Evolutionary conservation across 2,113 vertebrate genomes (phyloP).

Genomic region (Dicerorhinus sumatrensis): DNA sequence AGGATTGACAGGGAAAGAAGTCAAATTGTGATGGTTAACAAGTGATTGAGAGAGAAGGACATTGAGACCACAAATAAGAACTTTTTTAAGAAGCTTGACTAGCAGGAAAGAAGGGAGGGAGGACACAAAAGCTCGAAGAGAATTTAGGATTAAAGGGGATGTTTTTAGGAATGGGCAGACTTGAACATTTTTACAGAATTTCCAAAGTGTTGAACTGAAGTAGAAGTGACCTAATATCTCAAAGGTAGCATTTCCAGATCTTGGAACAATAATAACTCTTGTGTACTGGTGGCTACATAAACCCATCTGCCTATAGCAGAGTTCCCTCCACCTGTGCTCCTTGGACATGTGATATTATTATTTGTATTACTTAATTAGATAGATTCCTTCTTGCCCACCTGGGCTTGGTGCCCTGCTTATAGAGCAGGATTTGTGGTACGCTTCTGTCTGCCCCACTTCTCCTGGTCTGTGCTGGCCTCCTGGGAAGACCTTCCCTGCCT

Average conservation of each 20-base stretch:
- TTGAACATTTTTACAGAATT: conserved; percentile 38
- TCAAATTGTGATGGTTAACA: neutral
- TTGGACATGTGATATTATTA: neutral
- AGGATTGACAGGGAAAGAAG: neutral
- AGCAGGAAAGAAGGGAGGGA: neutral
- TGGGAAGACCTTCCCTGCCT: neutral
- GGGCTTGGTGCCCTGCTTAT: neutral
- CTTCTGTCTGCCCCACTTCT: neutral
- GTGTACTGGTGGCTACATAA: neutral
- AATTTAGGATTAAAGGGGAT: conserved; percentile 1
- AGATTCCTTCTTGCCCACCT: neutral
- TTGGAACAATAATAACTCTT: neutral
- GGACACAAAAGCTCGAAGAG: neutral
- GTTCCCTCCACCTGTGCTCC: neutral
- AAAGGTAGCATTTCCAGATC: neutral
- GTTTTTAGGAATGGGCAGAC: neutral
- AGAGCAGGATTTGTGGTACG: neutral
- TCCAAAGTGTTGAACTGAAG: neutral
- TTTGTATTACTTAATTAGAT: neutral
- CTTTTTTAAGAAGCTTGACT: conserved; percentile 35
- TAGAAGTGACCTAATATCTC: neutral
- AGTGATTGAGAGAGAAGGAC: neutral
- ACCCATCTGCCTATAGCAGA: neutral
- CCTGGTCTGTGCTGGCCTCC: neutral
- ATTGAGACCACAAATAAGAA: neutral